Conservation (phyloP, 2,888 invertebrate species). For the Acronicta leporina region DNA sequence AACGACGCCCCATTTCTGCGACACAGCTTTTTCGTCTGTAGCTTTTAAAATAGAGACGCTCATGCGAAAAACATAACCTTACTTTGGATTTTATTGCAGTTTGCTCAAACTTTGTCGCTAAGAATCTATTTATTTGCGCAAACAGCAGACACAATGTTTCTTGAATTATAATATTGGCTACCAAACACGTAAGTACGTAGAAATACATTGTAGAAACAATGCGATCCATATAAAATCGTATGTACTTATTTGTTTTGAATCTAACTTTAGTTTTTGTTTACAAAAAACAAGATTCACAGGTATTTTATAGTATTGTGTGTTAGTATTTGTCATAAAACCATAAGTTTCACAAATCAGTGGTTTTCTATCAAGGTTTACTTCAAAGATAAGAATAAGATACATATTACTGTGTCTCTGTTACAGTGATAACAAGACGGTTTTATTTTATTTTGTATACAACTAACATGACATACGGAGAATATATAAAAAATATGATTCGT, state of each 20-base stretch:
- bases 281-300: too few species aligned
- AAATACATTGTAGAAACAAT: conserved; percentile 10
- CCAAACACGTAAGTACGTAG: conserved; percentile 12
- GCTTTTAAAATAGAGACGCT: conserved; percentile 16
- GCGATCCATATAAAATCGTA: background rate
- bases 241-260: conserved; percentile 11
- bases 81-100: conserved; percentile 33
- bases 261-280: background rate
- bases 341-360: background rate
- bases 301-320: too few species aligned
- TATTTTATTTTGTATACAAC: too few species aligned
- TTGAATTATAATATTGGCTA: conserved; percentile 38
- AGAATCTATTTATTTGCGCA: conserved; percentile 35
- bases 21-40: conserved; percentile 1
- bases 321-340: too few species aligned
- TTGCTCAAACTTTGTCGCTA: conserved; percentile 37
- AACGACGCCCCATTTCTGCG: conserved; percentile 6
- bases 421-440: background rate
- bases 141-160: conserved; percentile 31
- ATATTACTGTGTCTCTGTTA: background rate
- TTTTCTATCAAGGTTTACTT: background rate
- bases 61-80: conserved; percentile 12
- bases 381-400: background rate
- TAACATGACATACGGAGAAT: too few species aligned
- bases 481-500: too few species aligned